Base-by-base conservation (phyloP, 2,113 vertebrate species). In the Platichthys flesus region DNA sequence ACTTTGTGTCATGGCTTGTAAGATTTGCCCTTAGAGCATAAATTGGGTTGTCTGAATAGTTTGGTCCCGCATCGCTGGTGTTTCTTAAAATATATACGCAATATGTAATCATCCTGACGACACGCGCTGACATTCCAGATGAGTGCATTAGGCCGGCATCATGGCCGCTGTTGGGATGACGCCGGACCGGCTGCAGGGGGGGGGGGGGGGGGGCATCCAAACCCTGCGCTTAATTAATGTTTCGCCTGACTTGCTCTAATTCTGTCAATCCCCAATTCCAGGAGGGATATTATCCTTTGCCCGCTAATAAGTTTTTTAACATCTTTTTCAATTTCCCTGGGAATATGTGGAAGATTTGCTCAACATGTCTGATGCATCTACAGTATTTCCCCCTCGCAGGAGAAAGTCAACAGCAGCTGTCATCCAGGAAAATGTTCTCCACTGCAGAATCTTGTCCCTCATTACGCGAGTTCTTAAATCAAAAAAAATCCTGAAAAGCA, bases 221-320 rank as follows among this genome's bases (percentile, higher is more conserved):
- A 84, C 85, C 74, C 74, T 75, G 77, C 58, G 55, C 86, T 92
- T 94, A 91, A 93, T 94, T 91, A 92, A 92, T 74, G 89, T 92
- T 91, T 85, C 84, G 80, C 81, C 61, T 80, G 77, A 89, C 65
- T 85, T 88, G 91, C 91, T 93, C 93, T 81, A 91, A 81, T 92
- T 93, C 91, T 89, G 92, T 93, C 92, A 93, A 85, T 93, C 91
- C 83, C n/a, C 75, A 64, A 88, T 87, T 90, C 93, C 89, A 89
- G 78, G 77, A 93, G 91, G 91, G 86, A 91, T 91, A 90, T 90
- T 88, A 92, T 91, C 88, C 84, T 83, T 84, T 75, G 65, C 72
- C 84, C 45, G 74, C 86, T 93, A 93, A 92, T 93, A 90, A 62
- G 85, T 93, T 93, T 93, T 91, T 88, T 87, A 88, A 89, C 80